Base-by-base conservation (phyloP, 2,888 invertebrate genomes). In the Caenorhabditis plicata region DNA sequence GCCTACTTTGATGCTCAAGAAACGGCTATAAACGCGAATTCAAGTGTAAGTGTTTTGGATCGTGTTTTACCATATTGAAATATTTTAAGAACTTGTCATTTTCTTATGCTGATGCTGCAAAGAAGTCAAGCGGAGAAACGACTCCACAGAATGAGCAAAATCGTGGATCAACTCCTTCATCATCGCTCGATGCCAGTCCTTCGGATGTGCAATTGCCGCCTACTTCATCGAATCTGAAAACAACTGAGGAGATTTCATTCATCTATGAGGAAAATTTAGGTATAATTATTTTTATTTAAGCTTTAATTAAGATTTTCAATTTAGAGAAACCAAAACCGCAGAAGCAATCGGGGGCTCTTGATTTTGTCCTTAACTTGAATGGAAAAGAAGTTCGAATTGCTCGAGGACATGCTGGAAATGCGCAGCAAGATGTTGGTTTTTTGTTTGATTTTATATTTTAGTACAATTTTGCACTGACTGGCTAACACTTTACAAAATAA, bases 81-180 rank as follows among this genome's bases (percentile, higher is more conserved):
- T n/a, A n/a, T n/a, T n/a, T n/a, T n/a, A n/a, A n/a, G n/a, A n/a
- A n/a, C n/a, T n/a, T n/a, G n/a, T n/a, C 27, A 1, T 64, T 64
- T 46, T 61, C 64, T 8, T 67, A 67, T 38, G 67, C 67, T 9
- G 64, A 64, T 20, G 64, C 50, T 17, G 64, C 67, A 9, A 64
- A 64, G 29, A 61, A 61, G 27, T 48, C 67, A 5, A 48, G 48
- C 25, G 58, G 58, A 5, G 53, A 58, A 20, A 58, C 40, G 26
- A 44, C 44, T 8, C 58, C 58, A 25, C 43, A 43, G 3, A 25
- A 46, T 22, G 56, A 56, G 23, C 20, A 15, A 3, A 11, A 36
- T 19, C 2, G n/a, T 22, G 23, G 19, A 19, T 27, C 41, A 8
- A 2, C 41, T 19, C 15, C 41, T 4, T 26, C 41, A 27, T 27